Base-by-base conservation (phyloP, 2,888 invertebrate species). In the Drosophila subquinaria region DNA sequence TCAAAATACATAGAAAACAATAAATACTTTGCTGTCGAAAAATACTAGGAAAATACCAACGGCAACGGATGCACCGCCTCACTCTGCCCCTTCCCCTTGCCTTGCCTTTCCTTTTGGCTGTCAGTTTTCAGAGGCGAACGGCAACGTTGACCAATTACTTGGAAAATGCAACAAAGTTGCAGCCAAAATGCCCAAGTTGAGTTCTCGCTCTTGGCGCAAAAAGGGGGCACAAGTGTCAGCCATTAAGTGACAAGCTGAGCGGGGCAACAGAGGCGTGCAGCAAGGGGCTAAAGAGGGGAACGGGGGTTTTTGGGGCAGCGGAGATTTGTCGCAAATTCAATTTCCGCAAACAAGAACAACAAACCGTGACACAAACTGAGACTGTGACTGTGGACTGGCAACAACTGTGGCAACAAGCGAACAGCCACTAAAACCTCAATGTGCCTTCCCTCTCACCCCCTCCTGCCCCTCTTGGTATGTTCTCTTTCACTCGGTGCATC, bases 81-180 rank as follows among this genome's bases (percentile, higher is more conserved):
- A 6, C 15, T 23, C 17, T 11, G 20, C n/a, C 48, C 3, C 56
- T 56, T 52, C 35, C 61, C 55, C 48, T 40, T 40, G 3, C 23
- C 23, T 23, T 23, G 23, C 23, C 23, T 23, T 23, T 23, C 23
- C 23, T 27, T 27, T 27, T 27, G 27, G 64, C 3, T 86, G 82
- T 79, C 82, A 86, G 35, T 68, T 68, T 61, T 68, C 27, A 5
- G 69, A 62, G 73, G 71, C 68, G 60, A 56, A 62, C 47, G 55
- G 69, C 77, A 75, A 74, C 67, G 88, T 81, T 85, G 85, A 88
- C 85, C 88, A 85, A 85, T 85, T 85, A 86, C 88, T 86, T 76
- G 82, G 88, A 85, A 88, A 82, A 73, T 82, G 83, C 83, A 86
- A 85, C 88, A 85, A 88, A 76, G 83, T 85, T 79, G 88, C 83